Percentiles rank a stretch among this genome's conserved stretches.
Evolutionary conservation across 2,888 invertebrate species (phyloP).

Genomic region (Latheticus oryzae): DNA sequence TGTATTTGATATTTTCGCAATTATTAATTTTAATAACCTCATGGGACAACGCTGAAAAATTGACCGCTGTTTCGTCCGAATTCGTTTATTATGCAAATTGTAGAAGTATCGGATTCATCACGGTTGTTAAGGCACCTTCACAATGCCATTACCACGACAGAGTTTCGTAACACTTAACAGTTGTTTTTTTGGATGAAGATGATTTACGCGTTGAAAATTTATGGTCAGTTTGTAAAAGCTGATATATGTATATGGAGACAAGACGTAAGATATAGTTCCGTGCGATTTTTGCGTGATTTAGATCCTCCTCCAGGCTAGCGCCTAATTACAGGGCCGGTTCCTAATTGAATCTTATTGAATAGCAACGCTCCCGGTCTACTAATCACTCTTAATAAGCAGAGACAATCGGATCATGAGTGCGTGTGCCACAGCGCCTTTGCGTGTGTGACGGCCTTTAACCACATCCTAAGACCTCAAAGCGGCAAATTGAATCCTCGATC

Average conservation of each 20-base stretch:
- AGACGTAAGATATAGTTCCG: too few relatives aligned
- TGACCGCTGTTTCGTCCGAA: constrained; percentile 1
- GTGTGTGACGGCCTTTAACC: constrained; percentile 27
- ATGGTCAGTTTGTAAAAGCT: too few relatives aligned
- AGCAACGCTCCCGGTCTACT: constrained; percentile 41
- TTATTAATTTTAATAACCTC: constrained; percentile 38
- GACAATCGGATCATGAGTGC: constrained; percentile 47
- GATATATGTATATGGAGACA: too few relatives aligned
- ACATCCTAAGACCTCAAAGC: constrained; percentile 5
- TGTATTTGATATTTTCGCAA: constrained; percentile 34
- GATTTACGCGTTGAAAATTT: too few relatives aligned
- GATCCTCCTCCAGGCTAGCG: constrained; percentile 42
- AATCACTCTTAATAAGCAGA: constrained; percentile 52
- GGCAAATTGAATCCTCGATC: constrained; percentile 29
- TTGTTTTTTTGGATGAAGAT: too few relatives aligned
- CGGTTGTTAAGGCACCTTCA: not conserved
- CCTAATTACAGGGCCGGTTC: constrained; percentile 48
- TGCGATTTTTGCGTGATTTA: too few relatives aligned
- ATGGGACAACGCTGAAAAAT: constrained; percentile 30
- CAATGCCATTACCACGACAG: too few relatives aligned
- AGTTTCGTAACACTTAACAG: constrained; percentile 7
- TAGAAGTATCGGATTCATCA: constrained; percentile 10
- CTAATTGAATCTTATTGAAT: constrained; percentile 49
- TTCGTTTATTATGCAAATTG: constrained; percentile 31
- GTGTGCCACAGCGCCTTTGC: constrained; percentile 45